Percentiles rank a stretch among this genome's conserved stretches.
phyloP scores from a whole-genome alignment of 2,888 invertebrate genomes.

The Scaptomyza caliginosa region DNA sequence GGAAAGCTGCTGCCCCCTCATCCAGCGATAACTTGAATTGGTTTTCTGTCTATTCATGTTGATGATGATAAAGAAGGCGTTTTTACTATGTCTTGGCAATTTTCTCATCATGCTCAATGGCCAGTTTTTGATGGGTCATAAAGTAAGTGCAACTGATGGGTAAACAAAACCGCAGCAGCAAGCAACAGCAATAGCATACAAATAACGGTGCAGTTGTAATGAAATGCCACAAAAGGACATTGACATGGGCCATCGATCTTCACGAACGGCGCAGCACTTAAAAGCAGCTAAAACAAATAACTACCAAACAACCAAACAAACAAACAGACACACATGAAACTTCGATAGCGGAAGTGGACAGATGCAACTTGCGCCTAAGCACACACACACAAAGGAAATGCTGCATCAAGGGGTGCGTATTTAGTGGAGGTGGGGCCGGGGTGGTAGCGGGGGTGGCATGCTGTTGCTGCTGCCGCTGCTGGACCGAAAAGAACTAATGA shows the following conservation, averaged over 20 bases:
- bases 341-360: conserved; percentile 74
- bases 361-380: conserved; percentile 75
- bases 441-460: conserved; percentile 32
- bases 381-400: conserved; percentile 48
- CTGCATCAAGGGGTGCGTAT: conserved; percentile 48
- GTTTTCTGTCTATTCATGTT: conserved; percentile 53
- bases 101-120: conserved; percentile 62
- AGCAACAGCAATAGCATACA: conserved; percentile 10
- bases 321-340: conserved; percentile 31
- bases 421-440: conserved; percentile 13
- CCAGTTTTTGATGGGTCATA: conserved; percentile 56
- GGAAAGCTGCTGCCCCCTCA: background rate
- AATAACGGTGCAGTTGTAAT: conserved; percentile 67
- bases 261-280: conserved; percentile 48
- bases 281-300: conserved; percentile 64
- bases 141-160: conserved; percentile 61
- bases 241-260: conserved; percentile 76
- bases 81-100: conserved; percentile 55
- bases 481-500: conserved; percentile 75
- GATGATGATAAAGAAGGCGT: conserved; percentile 45
- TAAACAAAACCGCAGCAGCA: conserved; percentile 51
- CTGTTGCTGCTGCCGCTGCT: conserved; percentile 53
- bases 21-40: conserved; percentile 39
- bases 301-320: conserved; percentile 27
- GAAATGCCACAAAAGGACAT: conserved; percentile 76